phyloP scores from a whole-genome alignment of 2,888 invertebrate species.

The Falcaria lacertinaria region DNA sequence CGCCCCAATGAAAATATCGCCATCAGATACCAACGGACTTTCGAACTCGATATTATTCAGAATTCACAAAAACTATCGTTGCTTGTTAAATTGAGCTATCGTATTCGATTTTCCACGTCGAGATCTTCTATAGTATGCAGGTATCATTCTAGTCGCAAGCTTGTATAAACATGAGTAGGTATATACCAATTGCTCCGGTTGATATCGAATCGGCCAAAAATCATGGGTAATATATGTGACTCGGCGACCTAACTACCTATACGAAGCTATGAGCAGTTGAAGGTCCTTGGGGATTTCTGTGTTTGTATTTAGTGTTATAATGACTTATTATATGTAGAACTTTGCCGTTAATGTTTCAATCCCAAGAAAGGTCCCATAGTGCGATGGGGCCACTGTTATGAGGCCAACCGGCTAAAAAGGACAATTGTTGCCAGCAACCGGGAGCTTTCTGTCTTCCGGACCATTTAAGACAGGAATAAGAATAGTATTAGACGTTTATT shows the following conservation, averaged over 20 bases:
- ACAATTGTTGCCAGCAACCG: slow-evolving; percentile 61
- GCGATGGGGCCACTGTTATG: slow-evolving; percentile 67
- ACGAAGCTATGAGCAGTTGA: too few species aligned
- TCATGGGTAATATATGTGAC: too few species aligned
- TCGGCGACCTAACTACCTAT: too few species aligned
- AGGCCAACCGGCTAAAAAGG: slow-evolving; percentile 60
- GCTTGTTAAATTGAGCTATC: slow-evolving; percentile 75
- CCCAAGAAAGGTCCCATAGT: slow-evolving; percentile 50
- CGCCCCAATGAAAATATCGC: slow-evolving; percentile 67
- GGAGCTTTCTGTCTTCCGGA: slow-evolving; percentile 55
- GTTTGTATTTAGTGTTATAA: too few species aligned
- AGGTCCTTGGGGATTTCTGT: too few species aligned
- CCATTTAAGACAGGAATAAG: slow-evolving; percentile 42
- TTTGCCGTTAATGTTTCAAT: slow-evolving; percentile 71
- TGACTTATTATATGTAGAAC: slow-evolving; percentile 48
- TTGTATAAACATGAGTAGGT: too few species aligned
- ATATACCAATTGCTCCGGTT: too few species aligned
- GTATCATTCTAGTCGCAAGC: too few species aligned
- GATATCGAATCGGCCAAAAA: too few species aligned
- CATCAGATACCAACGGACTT: slow-evolving; percentile 67
- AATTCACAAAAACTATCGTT: slow-evolving; percentile 78
- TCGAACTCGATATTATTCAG: slow-evolving; percentile 77
- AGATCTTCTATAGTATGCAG: slow-evolving; percentile 43
- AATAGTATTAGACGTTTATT: slow-evolving; percentile 55
- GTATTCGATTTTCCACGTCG: slow-evolving; percentile 62